A percentile compares a stretch with the other conserved stretches of the same genome.
These are phyloP conservation scores for Oegoconia quadripuncta DNA, from an alignment of 2,888 invertebrate species.

Conservation along the genomic window DNA sequence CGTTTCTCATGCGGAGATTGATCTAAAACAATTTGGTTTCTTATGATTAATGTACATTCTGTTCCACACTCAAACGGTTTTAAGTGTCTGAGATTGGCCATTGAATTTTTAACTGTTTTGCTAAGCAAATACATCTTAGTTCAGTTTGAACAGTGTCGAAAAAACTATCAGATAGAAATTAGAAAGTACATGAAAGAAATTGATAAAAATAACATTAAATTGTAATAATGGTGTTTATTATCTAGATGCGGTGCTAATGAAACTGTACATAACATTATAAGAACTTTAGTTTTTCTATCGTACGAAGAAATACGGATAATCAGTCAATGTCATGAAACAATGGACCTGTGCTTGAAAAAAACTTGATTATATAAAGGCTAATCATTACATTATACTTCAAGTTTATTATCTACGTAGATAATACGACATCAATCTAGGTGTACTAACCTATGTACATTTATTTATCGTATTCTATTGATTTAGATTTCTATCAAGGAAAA, in stretches of 20 bases:
- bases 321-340: constrained; percentile 39
- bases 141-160: constrained; percentile 5
- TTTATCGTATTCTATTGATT: too few species aligned
- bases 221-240: constrained; percentile 45
- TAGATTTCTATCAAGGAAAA: too few species aligned
- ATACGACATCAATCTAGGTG: background rate
- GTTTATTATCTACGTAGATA: too few species aligned
- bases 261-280: constrained; percentile 29
- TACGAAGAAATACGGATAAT: constrained; percentile 33
- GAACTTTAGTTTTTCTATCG: constrained; percentile 25
- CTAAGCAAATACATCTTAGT: constrained; percentile 12
- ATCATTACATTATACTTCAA: constrained; percentile 4
- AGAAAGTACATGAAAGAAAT: constrained; percentile 59
- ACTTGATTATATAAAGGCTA: constrained; percentile 11
- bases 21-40: constrained; percentile 69
- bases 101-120: constrained; percentile 28
- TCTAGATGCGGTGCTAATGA: constrained; percentile 37
- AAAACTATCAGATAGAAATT: constrained; percentile 36
- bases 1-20: constrained; percentile 19
- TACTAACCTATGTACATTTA: background rate
- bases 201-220: constrained; percentile 62
- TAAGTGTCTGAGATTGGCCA: constrained; percentile 17
- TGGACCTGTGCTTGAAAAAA: constrained; percentile 21
- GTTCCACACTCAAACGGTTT: constrained; percentile 42
- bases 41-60: constrained; percentile 72